phyloP scores from a whole-genome alignment of 2,797 vertebrate species.

The Pogoniulus pusillus region DNA sequence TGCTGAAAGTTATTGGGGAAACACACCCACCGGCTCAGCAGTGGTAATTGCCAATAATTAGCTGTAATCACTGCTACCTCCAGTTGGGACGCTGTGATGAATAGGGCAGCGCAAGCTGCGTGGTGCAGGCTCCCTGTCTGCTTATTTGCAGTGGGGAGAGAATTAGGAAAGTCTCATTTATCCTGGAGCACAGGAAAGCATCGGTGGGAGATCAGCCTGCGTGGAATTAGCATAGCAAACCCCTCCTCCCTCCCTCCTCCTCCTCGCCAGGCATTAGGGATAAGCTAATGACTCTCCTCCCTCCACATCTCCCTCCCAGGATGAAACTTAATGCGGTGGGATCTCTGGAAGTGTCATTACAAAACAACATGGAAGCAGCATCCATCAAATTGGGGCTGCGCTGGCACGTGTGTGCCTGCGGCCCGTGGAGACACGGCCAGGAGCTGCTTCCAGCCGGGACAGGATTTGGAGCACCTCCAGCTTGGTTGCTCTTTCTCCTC shows the following conservation, averaged over 20 bases:
- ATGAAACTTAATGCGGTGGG: neutral
- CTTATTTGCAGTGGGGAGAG: conserved; percentile 28
- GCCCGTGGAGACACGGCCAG: neutral
- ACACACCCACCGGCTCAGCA: neutral
- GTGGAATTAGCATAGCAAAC: conserved; percentile 9
- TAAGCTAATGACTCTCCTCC: conserved; percentile 50
- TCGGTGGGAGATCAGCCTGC: neutral
- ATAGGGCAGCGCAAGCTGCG: neutral
- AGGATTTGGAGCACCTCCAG: conserved; percentile 13
- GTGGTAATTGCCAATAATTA: conserved; percentile 34
- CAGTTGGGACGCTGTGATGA: conserved; percentile 34
- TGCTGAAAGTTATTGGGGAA: neutral
- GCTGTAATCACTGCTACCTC: conserved; percentile 45
- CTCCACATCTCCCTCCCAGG: neutral
- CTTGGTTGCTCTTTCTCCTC: neutral
- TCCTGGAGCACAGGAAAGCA: conserved; percentile 2
- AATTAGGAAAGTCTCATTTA: conserved; percentile 45
- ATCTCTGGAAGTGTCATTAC: conserved; percentile 1
- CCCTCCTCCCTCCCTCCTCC: neutral
- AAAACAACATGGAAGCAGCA: neutral
- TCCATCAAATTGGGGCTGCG: neutral
- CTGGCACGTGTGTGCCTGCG: rapidly evolving
- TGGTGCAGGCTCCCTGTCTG: conserved; percentile 23
- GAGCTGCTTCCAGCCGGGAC: neutral
- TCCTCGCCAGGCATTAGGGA: neutral